Evolutionary conservation across 2,888 invertebrate genomes (phyloP).

Genomic region (Baronia brevicornis): DNA sequence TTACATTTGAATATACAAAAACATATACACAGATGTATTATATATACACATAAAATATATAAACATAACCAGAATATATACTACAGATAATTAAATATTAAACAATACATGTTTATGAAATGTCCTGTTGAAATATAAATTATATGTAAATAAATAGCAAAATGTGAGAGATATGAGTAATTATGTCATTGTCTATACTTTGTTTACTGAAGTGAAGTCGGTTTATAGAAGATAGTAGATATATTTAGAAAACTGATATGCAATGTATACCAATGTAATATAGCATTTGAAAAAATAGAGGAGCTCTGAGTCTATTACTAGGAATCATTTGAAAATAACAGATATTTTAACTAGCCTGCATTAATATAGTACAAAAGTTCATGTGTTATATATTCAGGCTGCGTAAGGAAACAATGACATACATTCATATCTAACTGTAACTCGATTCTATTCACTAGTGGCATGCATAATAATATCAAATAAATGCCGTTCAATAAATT

Average conservation of each 20-base stretch:
- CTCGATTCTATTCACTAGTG: conserved; percentile 33
- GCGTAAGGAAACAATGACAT: conserved; percentile 44
- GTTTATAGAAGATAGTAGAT: no score
- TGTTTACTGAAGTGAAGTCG: no score
- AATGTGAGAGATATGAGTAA: no score
- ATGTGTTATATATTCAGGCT: conserved; percentile 38
- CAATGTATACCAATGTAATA: no score
- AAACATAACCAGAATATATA: no score
- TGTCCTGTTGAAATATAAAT: no score
- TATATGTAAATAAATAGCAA: no score
- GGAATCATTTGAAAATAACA: conserved; percentile 12
- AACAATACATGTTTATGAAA: no score
- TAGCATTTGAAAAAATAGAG: no score
- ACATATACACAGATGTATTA: background rate
- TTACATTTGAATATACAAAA: background rate
- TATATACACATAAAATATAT: no score
- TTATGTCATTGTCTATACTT: no score
- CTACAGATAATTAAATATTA: no score
- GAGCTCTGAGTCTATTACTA: conserved; percentile 3
- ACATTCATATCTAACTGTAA: conserved; percentile 48
- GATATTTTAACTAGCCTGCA: conserved; percentile 4
- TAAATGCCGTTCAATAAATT: background rate
- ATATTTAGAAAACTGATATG: conserved; percentile 11
- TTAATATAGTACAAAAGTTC: conserved; percentile 23
- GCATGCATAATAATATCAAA: conserved; percentile 24